Percentiles rank a stretch among this genome's conserved stretches.
Evolutionary conservation across 2,797 vertebrate genomes (phyloP).

Genomic region (Leptoclinus maculatus): DNA sequence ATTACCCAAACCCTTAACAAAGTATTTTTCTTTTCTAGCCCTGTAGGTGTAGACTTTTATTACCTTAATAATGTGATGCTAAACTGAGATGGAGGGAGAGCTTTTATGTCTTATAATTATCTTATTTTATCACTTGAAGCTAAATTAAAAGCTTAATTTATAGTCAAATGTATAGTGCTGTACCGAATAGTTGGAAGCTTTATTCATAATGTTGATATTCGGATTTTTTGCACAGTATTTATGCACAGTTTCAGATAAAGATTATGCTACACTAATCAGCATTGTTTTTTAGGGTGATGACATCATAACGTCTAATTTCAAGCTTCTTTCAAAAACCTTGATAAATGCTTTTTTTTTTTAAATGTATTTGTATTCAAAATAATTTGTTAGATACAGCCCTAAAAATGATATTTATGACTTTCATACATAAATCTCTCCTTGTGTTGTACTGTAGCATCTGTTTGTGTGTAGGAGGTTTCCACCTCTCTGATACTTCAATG

Average conservation of each 20-base stretch:
- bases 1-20: not conserved
- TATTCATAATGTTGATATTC: not conserved
- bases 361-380: too few species aligned
- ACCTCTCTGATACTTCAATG: not conserved
- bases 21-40: not conserved
- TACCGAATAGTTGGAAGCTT: not conserved
- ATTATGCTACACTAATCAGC: not conserved
- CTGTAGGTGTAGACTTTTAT: not conserved
- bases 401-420: not conserved
- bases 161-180: not conserved
- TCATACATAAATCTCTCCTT: not conserved
- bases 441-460: not conserved
- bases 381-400: not conserved
- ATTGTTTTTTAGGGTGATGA: not conserved
- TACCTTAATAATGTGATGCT: not conserved
- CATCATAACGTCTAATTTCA: not conserved
- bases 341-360: too few species aligned
- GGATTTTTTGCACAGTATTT: not conserved
- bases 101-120: not conserved
- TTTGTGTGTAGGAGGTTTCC: conserved; percentile 10
- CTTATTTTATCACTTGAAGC: not conserved
- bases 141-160: not conserved
- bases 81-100: not conserved
- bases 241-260: not conserved
- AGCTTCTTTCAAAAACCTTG: not conserved